A percentile compares a stretch with the other conserved stretches of the same genome.
These are phyloP conservation scores for Drosophila obscura DNA, from an alignment of 1,140 invertebrate genomes.

Conservation along the genomic window DNA sequence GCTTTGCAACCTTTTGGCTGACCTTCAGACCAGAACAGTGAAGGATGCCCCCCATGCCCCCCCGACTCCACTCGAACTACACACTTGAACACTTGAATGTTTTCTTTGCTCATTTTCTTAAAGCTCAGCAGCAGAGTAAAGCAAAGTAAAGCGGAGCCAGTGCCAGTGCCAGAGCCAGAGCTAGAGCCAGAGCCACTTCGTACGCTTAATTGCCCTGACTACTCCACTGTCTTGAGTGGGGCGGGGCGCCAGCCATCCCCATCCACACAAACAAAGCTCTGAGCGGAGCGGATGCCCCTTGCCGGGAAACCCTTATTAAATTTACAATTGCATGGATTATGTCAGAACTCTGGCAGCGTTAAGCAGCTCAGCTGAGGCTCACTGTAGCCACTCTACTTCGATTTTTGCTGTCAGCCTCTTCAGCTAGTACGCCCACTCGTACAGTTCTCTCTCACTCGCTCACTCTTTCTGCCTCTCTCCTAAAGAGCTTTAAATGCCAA, in stretches of 20 bases:
- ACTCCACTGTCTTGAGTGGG: slow-evolving; percentile 32
- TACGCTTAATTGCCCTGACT: slow-evolving; percentile 66
- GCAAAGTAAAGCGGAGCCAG: background rate
- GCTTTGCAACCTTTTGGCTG: slow-evolving; percentile 22
- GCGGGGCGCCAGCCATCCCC: slow-evolving; percentile 1
- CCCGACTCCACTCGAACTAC: too few species aligned
- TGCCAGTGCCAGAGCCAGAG: too few species aligned
- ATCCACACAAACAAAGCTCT: slow-evolving; percentile 26
- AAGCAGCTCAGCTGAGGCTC: slow-evolving; percentile 77
- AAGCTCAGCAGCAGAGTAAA: slow-evolving; percentile 6
- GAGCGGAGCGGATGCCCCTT: slow-evolving; percentile 11
- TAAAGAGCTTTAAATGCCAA: slow-evolving; percentile 80
- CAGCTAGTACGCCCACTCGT: background rate
- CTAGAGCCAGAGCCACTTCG: slow-evolving; percentile 2
- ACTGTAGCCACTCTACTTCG: slow-evolving; percentile 74
- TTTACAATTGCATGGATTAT: slow-evolving; percentile 81
- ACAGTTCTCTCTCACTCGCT: slow-evolving; percentile 35
- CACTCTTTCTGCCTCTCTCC: slow-evolving; percentile 26
- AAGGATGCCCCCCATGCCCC: slow-evolving; percentile 8
- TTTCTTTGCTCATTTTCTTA: slow-evolving; percentile 36
- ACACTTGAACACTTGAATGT: slow-evolving; percentile 49
- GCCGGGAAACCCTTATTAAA: slow-evolving; percentile 64
- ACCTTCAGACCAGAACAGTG: slow-evolving; percentile 25
- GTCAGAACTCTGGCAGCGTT: slow-evolving; percentile 73
- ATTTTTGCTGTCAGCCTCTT: slow-evolving; percentile 70